Base-by-base conservation (phyloP, 2,888 invertebrate species). In the Prostheceraeus crozeri region DNA sequence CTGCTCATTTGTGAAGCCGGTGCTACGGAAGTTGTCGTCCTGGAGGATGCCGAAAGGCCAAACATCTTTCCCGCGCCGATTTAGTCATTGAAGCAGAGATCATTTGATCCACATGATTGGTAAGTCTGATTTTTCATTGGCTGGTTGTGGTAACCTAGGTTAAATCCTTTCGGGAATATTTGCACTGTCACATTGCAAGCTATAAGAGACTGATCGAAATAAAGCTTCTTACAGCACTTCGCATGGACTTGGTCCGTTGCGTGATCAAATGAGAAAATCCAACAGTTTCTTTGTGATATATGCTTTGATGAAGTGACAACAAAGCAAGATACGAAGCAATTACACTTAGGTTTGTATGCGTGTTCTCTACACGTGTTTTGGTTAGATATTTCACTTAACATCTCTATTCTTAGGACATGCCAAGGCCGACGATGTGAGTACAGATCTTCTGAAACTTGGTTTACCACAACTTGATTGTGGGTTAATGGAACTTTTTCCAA, bases 391-490 rank as follows among this genome's bases (percentile, higher is more conserved):
- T n/a, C n/a, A n/a, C n/a, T n/a, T n/a, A n/a, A n/a, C n/a, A n/a
- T n/a, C n/a, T n/a, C n/a, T n/a, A n/a, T 48, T 48, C 27, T 11
- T 48, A 25, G 48, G 48, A 4, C 48, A 48, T 40, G 40, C 40
- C 14, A 16, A 14, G 14, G 40, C 16, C 19, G 8, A 40, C 14
- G 19, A 14, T 40, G 40, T 40, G 16, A 40, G 16, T 16, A 40
- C 48, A 25, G 48, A 8, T 25, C 8, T 48, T 23, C 48, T 48
- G 19, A 10, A 48, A 48, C n/a, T n/a, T n/a, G n/a, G n/a, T n/a
- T n/a, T n/a, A n/a, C n/a, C n/a, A n/a, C n/a, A n/a, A n/a, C n/a
- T n/a, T n/a, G n/a, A n/a, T n/a, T n/a, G n/a, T n/a, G n/a, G n/a
- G n/a, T n/a, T n/a, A n/a, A n/a, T n/a, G n/a, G n/a, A n/a, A n/a